phyloP scores from a whole-genome alignment of 2,113 vertebrate species.

The Myotis davidii region DNA sequence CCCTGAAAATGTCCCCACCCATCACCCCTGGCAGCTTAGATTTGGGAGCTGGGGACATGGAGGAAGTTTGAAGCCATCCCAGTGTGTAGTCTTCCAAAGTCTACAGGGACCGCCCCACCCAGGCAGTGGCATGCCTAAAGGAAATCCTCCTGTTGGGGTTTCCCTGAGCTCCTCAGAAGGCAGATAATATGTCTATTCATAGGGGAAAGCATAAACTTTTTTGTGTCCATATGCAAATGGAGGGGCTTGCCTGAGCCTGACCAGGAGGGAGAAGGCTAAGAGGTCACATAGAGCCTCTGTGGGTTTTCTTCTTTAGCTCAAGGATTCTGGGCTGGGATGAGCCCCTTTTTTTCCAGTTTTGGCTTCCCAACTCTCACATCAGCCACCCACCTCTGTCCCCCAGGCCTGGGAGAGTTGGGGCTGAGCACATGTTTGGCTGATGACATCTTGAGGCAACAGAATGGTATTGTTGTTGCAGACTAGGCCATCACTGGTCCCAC shows the following conservation, averaged over 20 bases:
- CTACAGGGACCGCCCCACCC: not conserved
- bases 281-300: not conserved
- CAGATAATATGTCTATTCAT: not conserved
- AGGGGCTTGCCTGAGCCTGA: not conserved
- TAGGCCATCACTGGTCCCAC: not conserved
- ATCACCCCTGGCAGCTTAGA: not conserved
- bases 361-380: not conserved
- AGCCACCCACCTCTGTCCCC: conserved; percentile 63
- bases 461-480: conserved; percentile 37
- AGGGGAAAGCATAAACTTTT: not conserved
- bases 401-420: conserved; percentile 64
- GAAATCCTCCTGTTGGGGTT: not conserved
- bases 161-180: not conserved
- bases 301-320: not conserved
- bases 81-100: not conserved
- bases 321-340: not conserved
- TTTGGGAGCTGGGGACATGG: not conserved
- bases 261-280: not conserved
- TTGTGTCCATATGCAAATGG: not conserved
- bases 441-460: conserved; percentile 69
- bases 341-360: not conserved
- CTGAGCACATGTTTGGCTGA: conserved; percentile 59
- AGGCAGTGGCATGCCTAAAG: not conserved
- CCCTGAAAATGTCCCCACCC: not conserved
- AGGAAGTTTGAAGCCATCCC: not conserved